Base-by-base conservation (phyloP, 1,140 invertebrate genomes). In the Wiebesia pumilae region DNA sequence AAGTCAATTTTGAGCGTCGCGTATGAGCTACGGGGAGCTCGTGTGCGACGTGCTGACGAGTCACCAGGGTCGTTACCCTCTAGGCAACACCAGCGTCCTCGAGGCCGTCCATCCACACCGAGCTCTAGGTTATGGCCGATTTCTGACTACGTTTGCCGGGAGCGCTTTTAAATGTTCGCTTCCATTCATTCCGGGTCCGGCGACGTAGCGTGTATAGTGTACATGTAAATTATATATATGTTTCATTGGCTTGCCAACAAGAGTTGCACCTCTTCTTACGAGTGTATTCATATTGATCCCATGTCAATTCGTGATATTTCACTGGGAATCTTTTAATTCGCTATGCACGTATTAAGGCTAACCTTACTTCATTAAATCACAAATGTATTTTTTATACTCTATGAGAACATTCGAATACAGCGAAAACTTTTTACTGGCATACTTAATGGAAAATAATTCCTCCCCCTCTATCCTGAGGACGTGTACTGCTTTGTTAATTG, bases 31-130 rank as follows among this genome's bases (percentile, higher is more conserved):
- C 51, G 51, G 51, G 12, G 16, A 62, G 3, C 58, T 6, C 58
- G 21, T 54, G 19, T 19, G 14, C 51, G 10, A 14, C 19, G 7
- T 2, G 19, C 51, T 54, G 19, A 54, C 51, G 51, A 82, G n/a
- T 40, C 40, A 21, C 43, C 69, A 83, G 71, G 81, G 81, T 75
- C 81, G 51, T 83, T 75, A 75, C 69, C 24, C 71, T 73, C 43
- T 77, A 7, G 16, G n/a, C n/a, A 7, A 3, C 21, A 21, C 35
- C 10, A 54, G 51, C 43, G 21, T 75, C 71, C 27, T 73, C 16
- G 1, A 54, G 12, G 1, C 12, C 7, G 19, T 2, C 51, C 19
- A 54, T 54, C 51, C 16, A 21, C 51, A 21, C 12, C 7, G 16
- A 54, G 16, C 16, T 16, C 51, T 54, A 16, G 12, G 51, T 54